Conservation (phyloP, 2,888 invertebrate genomes). For the Caenorhabditis sp. region DNA sequence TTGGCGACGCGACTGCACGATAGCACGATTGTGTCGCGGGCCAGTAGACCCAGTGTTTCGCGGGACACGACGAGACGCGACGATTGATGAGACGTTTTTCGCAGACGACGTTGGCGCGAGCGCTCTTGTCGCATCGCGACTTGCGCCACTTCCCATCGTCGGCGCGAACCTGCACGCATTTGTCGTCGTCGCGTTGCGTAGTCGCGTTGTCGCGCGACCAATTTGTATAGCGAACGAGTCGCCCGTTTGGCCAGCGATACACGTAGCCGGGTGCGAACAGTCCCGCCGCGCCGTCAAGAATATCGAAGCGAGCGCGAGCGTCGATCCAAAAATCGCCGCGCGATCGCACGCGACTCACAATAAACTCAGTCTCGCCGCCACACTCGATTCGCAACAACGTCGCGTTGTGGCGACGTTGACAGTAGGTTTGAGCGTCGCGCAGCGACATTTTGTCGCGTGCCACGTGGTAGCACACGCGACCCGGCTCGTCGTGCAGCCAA, state of each 20-base stretch:
- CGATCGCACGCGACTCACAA: slow-evolving; percentile 31
- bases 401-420: slow-evolving; percentile 40
- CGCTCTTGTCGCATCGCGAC: slow-evolving; percentile 47
- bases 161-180: slow-evolving; percentile 48
- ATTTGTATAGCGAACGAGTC: slow-evolving; percentile 51
- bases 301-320: slow-evolving; percentile 57
- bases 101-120: slow-evolving; percentile 55
- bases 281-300: slow-evolving; percentile 55
- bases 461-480: slow-evolving; percentile 50
- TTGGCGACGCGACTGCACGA: slow-evolving; percentile 40
- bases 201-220: slow-evolving; percentile 51
- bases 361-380: slow-evolving; percentile 53
- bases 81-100: slow-evolving; percentile 43
- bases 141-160: slow-evolving; percentile 54
- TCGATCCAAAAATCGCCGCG: slow-evolving; percentile 45
- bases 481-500: slow-evolving; percentile 44
- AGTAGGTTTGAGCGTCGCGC: slow-evolving; percentile 49
- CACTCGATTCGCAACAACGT: slow-evolving; percentile 52
- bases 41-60: slow-evolving; percentile 52
- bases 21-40: slow-evolving; percentile 54
- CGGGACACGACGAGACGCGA: slow-evolving; percentile 54
- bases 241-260: slow-evolving; percentile 59
- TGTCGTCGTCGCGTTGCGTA: slow-evolving; percentile 24
- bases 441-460: slow-evolving; percentile 46
- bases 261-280: slow-evolving; percentile 62